Evolutionary conservation across 2,888 invertebrate genomes (phyloP), one percentile per base, ranked within the genome.

Genomic region (Rhamnusium bicolor): DNA sequence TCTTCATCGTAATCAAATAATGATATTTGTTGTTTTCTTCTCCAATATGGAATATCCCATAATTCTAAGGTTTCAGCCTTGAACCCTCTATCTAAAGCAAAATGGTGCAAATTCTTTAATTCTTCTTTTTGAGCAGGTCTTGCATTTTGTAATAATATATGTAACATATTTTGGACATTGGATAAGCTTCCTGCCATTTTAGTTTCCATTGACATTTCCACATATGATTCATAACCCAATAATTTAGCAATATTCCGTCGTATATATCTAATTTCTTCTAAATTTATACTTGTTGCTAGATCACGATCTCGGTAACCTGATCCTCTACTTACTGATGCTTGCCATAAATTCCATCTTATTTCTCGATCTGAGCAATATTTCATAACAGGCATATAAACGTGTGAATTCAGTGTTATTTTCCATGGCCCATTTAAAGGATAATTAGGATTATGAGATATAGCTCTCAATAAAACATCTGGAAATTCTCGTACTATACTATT

Each of bases 21-120:
- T 0, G 91, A 89, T 83, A 90, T 90, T 78, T 91, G 90, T 79
- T 96, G 95, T 85, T 94, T 94, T 79, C 95, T 91, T 81, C 93
- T 91, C 96, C 96, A 98, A 85, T 94, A 98, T 0, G 94, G 92
- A 56, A 98, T 90, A 87, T 98, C 98, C 93, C 95, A 98, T 60
- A 92, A 89, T 80, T 95, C 92, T 19, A 97, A 86, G 65, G 58
- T 67, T 7, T 86, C 80, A 6, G 91, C 90, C 53, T 91, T 89
- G 82, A 95, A 95, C 0, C 96, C 96, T 83, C 92, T 90, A 65
- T 93, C 91, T 0, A 87, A 85, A 4, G 96, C 95, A 89, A 95
- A 98, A 53, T 91, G 88, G 81, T 93, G 92, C 65, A 98, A 86
- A 7, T 90, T 87, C 29, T 91, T 90, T 0, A 98, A 85, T 89